These are phyloP conservation scores for Mesaphorura yosii DNA, from an alignment of 1,140 invertebrate species.

Conservation along the genomic window DNA sequence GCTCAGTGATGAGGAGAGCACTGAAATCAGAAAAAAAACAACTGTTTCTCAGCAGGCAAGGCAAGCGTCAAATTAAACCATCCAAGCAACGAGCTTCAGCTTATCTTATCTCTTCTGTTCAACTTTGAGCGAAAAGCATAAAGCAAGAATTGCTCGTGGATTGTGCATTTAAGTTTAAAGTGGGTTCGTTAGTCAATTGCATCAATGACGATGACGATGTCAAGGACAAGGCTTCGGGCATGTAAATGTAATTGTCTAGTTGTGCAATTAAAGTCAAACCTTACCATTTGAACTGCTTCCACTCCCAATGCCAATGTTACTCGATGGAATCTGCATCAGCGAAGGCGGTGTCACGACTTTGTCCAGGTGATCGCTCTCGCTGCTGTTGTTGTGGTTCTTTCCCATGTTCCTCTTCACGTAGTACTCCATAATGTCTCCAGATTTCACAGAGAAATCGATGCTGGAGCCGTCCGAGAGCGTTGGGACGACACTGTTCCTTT, in stretches of 20 bases:
- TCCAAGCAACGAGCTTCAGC: no score
- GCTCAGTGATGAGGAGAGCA: constrained; percentile 4
- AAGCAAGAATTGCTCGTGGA: no score
- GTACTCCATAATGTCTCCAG: constrained; percentile 41
- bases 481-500: constrained; percentile 29
- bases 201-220: no score
- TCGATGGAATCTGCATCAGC: constrained; percentile 11
- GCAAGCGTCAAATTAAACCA: neutral
- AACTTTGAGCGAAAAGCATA: no score
- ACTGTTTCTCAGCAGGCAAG: neutral
- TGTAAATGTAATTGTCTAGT: no score
- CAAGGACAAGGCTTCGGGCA: no score
- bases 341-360: constrained; percentile 29
- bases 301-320: constrained; percentile 6
- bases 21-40: constrained; percentile 3
- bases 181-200: no score
- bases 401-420: constrained; percentile 32
- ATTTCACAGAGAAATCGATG: constrained; percentile 47
- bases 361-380: constrained; percentile 31
- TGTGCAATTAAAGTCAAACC: no score
- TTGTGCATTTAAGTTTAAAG: no score
- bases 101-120: no score
- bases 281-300: constrained; percentile 19
- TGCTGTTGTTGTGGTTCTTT: constrained; percentile 30
- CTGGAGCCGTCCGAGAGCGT: constrained; percentile 41